Base-by-base conservation (phyloP, 1,140 invertebrate genomes). In the Babylonia areolata region DNA sequence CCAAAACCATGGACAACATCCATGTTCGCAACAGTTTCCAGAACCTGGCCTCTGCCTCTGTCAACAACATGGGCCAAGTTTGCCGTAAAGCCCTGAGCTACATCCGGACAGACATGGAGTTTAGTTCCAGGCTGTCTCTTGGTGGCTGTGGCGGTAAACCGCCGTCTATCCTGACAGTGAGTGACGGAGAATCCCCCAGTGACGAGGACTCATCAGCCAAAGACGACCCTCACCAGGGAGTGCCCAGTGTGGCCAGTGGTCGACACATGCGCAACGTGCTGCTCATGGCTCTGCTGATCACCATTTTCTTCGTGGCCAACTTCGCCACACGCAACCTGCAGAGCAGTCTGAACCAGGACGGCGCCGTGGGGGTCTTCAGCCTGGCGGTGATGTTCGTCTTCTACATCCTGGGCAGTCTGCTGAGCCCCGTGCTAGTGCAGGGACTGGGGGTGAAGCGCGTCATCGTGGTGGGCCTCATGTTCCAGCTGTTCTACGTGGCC, bases 271-370 rank as follows among this genome's bases (percentile, higher is more conserved):
- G 87, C 17, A 92, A 91, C 51, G 75, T 91, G n/a, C 77, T 92
- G 39, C 79, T 87, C 31, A 84, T 92, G 5, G 88, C 91, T 64
- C 71, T 92, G 3, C 77, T 89, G 58, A 88, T 92, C 79, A 87
- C 91, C 77, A 83, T 92, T 2, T 84, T 91, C 35, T 90, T 89
- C 86, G 90, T 89, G 51, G 89, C 93, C 11, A 89, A 90, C 83
- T 87, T 88, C 2, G 90, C 92, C 0, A 81, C 93, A n/a, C 82
- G 92, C 12, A 93, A 92, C 80, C 88, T 93, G 31, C 92, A 93
- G 87, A 93, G 91, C 87, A 93, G 93, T 81, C 51, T 93, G 35
- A 91, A 92, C 85, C 87, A 90, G 46, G 86, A 89, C 42, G 88
- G 85, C 28, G 90, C 90, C 28, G 88, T 92, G 31, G 91, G 92